phyloP scores from a whole-genome alignment of 2,888 invertebrate species.

The Tromatobia lineatoria region DNA sequence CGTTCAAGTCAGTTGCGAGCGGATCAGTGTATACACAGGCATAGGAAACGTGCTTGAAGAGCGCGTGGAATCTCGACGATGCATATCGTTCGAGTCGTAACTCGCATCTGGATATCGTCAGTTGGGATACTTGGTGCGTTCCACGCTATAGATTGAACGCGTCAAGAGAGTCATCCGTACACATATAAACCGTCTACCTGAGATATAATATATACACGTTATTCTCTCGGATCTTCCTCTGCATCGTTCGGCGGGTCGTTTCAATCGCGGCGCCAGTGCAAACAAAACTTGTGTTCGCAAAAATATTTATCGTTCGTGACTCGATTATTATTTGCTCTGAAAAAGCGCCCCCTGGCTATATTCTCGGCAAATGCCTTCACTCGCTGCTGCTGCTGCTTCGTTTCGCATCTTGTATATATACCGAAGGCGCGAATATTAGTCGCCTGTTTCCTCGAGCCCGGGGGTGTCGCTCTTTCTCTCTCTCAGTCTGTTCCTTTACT shows the following conservation, averaged over 20 bases:
- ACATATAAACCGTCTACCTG: background rate
- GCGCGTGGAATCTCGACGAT: slow-evolving; percentile 54
- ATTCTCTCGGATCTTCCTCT: slow-evolving; percentile 39
- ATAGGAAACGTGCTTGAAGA: slow-evolving; percentile 27
- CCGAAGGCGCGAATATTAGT: slow-evolving; percentile 55
- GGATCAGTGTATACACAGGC: background rate
- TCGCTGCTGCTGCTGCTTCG: background rate
- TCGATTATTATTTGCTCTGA: slow-evolving; percentile 19
- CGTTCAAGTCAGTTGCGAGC: background rate
- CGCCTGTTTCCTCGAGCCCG: slow-evolving; percentile 41
- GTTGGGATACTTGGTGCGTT: slow-evolving; percentile 41
- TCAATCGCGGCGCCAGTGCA: slow-evolving; percentile 50
- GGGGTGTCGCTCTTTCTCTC: slow-evolving; percentile 35
- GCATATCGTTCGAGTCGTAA: slow-evolving; percentile 43
- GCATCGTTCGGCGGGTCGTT: slow-evolving; percentile 46
- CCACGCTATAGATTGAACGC: slow-evolving; percentile 1
- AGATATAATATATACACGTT: background rate
- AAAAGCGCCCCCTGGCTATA: background rate
- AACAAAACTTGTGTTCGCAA: slow-evolving; percentile 67
- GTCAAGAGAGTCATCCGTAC: slow-evolving; percentile 14
- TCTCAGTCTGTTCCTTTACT: slow-evolving; percentile 33
- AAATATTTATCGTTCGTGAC: slow-evolving; percentile 71
- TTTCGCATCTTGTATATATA: background rate
- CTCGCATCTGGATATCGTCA: slow-evolving; percentile 64
- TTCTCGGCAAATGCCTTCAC: slow-evolving; percentile 25